Base-by-base conservation (phyloP, 2,888 invertebrate genomes). In the Anticlea derivata region DNA sequence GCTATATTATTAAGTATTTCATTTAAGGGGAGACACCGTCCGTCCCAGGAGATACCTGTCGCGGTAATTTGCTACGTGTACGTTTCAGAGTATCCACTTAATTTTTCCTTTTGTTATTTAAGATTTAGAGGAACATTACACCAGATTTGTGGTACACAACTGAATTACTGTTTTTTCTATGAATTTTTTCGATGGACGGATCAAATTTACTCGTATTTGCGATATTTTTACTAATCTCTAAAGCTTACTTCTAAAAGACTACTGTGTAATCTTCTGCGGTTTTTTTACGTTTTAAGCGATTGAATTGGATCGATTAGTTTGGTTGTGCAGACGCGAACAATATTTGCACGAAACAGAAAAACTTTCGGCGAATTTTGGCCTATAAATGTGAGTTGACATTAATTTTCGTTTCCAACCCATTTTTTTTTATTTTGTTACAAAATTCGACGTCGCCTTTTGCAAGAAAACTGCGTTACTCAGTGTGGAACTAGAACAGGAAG, bases 1-100 rank as follows among this genome's bases (percentile, higher is more conserved):
- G 77, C 71, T 76, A 77, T 79, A 83, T 86, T 86, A 86, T 86
- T 84, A 85, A 80, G 80, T 74, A 82, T 81, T 85, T 87, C 84
- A 86, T 86, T 86, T 83, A 85, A 82, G 78, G 68, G 78, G 75
- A 76, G 75, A 75, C 73, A 68, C 70, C 73, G 72, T 63, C 55
- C 34, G 65, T 83, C 89, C 80, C 87, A 13, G 27, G 81, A 74
- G 89, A 76, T 82, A 82, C 82, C 86, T 88, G 88, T 89, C 88
- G 70, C 73, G 71, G 80, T 86, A 80, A 88, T 86, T 85, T 75
- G 76, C 75, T 70, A 78, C 78, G 74, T 75, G 74, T 73, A 75
- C 66, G 68, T 66, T 66, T 68, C 50, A 64, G 63, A 63, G 60
- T 59, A 65, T 58, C 68, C 61, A 70, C 68, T 70, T 75, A 71